Evolutionary conservation across 1,140 invertebrate genomes (phyloP), one percentile per base, ranked within the genome.

Genomic region (Andrena cerasifolii): DNA sequence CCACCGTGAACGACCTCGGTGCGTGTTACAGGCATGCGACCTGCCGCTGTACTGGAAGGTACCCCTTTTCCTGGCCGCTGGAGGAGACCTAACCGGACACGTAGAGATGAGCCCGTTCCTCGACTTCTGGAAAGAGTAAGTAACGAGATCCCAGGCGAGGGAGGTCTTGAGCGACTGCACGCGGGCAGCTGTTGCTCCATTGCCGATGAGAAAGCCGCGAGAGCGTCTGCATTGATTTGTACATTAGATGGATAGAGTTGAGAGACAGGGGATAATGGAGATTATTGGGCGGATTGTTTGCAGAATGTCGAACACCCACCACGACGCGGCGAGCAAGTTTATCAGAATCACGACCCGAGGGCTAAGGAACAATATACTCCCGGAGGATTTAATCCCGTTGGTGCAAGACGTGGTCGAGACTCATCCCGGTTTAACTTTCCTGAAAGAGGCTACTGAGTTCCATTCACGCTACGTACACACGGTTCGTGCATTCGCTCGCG

Each of bases 351-450:
- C 98, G 36, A 96, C 96, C 1, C 92, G 95, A 51, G 95, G 95
- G 33, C 93, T 94, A 66, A 94, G 94, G 83, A 93, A 93, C 49
- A 94, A 94, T 80, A 93, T 97, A 68, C 93, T 95, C 12, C 96
- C 96, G 0, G 96, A 97, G 89, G 99, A 99, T 93, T 96, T 99
- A 89, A 96, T 98, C 83, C 96, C 97, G 21, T 91, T 99, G 78
- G 96, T 99, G 54, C 97, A 99, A 93, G 99, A 99, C 93, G 97
- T 99, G 1, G 98, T 99, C 28, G 98, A 99, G 90, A 98, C 98
- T n/a, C 99, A 99, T 94, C 99, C 99, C 4, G 99, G 99, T 56
- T 94, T 99, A 71, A 98, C 96, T 53, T 99, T 99, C 93, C 94
- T 99, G 18, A 98, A 98, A 91, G 98, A 99, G 93, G 98, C 99